phyloP scores from a whole-genome alignment of 1,140 invertebrate species.

The Diachasma alloeum region DNA sequence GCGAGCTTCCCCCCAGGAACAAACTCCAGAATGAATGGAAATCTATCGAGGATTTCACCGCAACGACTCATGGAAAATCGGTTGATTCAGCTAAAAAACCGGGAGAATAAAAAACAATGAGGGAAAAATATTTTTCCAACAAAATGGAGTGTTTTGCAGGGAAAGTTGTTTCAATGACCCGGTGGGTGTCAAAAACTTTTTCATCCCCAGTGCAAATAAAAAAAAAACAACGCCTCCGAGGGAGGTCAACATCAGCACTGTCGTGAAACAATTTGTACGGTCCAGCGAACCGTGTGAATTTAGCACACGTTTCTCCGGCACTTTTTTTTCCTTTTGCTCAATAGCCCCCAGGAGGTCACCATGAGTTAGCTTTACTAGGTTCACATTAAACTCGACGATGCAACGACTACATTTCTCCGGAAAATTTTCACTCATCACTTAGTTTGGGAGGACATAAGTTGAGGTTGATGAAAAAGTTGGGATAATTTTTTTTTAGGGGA shows the following conservation, averaged over 20 bases:
- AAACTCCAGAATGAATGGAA: background rate
- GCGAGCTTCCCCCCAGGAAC: background rate
- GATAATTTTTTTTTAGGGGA: too few relatives aligned
- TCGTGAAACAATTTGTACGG: constrained; percentile 7
- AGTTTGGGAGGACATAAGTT: background rate
- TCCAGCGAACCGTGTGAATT: constrained; percentile 7
- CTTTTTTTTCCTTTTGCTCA: background rate
- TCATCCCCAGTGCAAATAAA: background rate
- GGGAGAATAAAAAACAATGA: background rate
- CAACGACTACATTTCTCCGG: background rate
- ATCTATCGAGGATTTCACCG: background rate
- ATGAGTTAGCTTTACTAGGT: background rate
- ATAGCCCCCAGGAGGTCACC: background rate
- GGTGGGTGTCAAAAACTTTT: background rate
- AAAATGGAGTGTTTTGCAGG: background rate
- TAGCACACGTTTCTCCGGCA: background rate
- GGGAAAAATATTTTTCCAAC: background rate
- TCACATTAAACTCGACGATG: background rate
- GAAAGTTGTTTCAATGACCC: background rate
- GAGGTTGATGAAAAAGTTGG: too few relatives aligned
- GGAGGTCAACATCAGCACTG: background rate
- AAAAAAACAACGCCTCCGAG: background rate
- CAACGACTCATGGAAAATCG: background rate
- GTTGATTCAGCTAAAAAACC: background rate
- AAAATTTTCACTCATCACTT: background rate